Conservation (phyloP, 2,888 invertebrate species). For the Gibbula magus region DNA sequence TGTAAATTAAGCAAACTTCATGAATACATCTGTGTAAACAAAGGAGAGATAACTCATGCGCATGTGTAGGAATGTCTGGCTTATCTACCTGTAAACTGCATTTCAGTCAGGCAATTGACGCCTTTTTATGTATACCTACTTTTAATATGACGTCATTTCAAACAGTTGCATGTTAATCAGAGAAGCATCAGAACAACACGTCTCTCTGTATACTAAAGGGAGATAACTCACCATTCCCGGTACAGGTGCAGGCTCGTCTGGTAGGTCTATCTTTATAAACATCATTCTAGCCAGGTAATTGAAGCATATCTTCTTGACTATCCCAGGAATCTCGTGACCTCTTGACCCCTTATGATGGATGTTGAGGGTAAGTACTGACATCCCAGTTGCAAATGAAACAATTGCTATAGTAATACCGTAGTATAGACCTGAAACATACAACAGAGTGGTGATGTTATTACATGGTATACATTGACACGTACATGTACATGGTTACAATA, state of each 20-base stretch:
- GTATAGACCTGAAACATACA: slow-evolving; percentile 76
- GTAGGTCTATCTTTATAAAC: slow-evolving; percentile 65
- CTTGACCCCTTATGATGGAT: slow-evolving; percentile 85
- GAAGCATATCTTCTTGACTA: slow-evolving; percentile 84
- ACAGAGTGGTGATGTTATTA: neutral
- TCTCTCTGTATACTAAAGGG: too few species aligned
- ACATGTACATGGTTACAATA: too few species aligned
- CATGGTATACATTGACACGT: neutral
- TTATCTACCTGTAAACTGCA: too few species aligned
- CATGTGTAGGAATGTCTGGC: too few species aligned
- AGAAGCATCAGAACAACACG: too few species aligned
- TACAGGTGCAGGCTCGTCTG: slow-evolving; percentile 43
- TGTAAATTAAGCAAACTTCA: too few species aligned
- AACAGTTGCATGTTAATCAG: too few species aligned
- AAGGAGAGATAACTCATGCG: too few species aligned
- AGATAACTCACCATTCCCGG: slow-evolving; percentile 49
- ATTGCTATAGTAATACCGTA: slow-evolving; percentile 79
- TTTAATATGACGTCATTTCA: too few species aligned
- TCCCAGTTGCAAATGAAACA: slow-evolving; percentile 77
- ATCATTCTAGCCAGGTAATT: slow-evolving; percentile 81
- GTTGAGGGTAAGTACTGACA: slow-evolving; percentile 77
- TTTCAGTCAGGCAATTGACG: too few species aligned
- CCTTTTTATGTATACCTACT: too few species aligned
- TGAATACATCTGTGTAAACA: too few species aligned
- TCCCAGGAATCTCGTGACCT: slow-evolving; percentile 85